These are phyloP conservation scores for Tethya wilhelma DNA, from an alignment of 37 sponge, comb jelly and placozoan genomes.

Conservation along the genomic window DNA sequence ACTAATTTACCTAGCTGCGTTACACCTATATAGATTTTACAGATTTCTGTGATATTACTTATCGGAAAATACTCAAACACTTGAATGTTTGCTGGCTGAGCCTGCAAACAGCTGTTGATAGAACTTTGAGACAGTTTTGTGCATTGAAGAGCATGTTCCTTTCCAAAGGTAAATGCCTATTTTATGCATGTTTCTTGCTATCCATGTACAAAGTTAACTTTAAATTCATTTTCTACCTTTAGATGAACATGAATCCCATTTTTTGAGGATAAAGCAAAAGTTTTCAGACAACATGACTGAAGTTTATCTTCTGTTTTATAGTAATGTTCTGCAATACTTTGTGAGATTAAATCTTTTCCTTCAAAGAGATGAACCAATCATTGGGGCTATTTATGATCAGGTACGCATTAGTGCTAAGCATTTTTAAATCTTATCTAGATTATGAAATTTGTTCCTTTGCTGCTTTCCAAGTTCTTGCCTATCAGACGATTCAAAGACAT, in stretches of 20 bases:
- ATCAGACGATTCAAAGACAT: too few species aligned
- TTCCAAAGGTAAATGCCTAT: background rate
- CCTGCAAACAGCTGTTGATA: slow-evolving; percentile 24
- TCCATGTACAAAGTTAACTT: too few species aligned
- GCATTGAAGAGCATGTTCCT: slow-evolving; percentile 27
- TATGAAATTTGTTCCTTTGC: slow-evolving; percentile 7
- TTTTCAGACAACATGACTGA: slow-evolving; percentile 32
- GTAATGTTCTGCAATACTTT: slow-evolving; percentile 23
- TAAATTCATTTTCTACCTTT: too few species aligned
- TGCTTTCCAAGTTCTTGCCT: slow-evolving; percentile 5
- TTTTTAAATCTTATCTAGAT: slow-evolving; percentile 1
- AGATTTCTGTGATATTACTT: slow-evolving; percentile 30
- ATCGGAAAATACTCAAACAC: slow-evolving; percentile 33
- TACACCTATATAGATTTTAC: slow-evolving; percentile 32
- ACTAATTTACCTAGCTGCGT: too few species aligned
- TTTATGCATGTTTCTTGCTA: background rate
- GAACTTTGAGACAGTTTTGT: slow-evolving; percentile 15
- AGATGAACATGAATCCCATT: slow-evolving; percentile 1
- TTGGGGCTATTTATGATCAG: slow-evolving; percentile 12
- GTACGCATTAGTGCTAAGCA: background rate
- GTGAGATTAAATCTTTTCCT: slow-evolving; percentile 29
- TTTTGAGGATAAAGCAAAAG: background rate
- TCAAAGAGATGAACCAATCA: slow-evolving; percentile 39
- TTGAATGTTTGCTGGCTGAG: slow-evolving; percentile 39
- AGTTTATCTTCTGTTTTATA: slow-evolving; percentile 31